Evolutionary conservation across 1,140 invertebrate genomes (phyloP).

Genomic region (Saccostrea glomerata): DNA sequence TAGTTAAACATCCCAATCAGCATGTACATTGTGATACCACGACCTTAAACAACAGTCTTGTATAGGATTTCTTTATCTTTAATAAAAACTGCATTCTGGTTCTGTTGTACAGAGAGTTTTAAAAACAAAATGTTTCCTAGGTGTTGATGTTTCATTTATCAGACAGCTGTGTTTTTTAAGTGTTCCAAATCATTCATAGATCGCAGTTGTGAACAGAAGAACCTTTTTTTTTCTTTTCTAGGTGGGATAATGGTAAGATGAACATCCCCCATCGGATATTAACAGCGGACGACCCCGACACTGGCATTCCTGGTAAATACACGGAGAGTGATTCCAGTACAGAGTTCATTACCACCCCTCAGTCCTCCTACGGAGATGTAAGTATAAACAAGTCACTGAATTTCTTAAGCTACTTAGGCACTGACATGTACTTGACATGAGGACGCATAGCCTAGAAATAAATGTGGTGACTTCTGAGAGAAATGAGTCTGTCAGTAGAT

Average conservation of each 20-base stretch:
- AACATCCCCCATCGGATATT: conserved; percentile 75
- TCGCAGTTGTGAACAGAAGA: neutral
- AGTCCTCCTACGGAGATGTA: conserved; percentile 68
- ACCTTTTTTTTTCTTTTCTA: conserved; percentile 55
- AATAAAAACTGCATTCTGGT: neutral
- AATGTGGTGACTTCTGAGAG: neutral
- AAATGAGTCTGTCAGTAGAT: neutral
- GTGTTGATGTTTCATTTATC: neutral
- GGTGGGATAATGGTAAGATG: conserved; percentile 75
- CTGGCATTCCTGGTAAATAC: conserved; percentile 54
- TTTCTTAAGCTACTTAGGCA: too few relatives aligned
- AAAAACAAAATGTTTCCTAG: conserved; percentile 10
- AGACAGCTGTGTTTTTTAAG: neutral
- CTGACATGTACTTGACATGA: neutral
- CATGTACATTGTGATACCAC: neutral
- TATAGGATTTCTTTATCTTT: neutral
- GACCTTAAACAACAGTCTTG: neutral
- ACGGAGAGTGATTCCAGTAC: conserved; percentile 69
- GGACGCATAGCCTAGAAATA: neutral
- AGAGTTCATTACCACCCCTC: conserved; percentile 62
- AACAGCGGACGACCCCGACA: conserved; percentile 67
- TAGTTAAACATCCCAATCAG: neutral
- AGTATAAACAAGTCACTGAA: conserved; percentile 44
- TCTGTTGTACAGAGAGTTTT: neutral
- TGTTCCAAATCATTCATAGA: neutral